These are phyloP conservation scores for Nanger granti DNA, from an alignment of 2,113 vertebrate species.

Conservation along the genomic window DNA sequence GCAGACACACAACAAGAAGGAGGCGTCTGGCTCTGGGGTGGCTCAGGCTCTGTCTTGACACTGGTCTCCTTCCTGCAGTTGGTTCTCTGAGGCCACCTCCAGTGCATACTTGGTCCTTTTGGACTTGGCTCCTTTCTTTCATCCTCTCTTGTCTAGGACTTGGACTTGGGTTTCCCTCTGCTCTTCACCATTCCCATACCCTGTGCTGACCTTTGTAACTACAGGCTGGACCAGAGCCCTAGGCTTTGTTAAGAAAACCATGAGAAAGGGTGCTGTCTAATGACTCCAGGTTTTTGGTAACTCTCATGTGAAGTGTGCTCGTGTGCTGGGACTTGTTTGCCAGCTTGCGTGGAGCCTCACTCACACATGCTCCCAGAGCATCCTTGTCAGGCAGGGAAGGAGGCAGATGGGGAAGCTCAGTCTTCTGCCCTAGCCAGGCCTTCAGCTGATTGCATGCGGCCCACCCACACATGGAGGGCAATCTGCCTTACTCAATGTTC, in stretches of 20 bases:
- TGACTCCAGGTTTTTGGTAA: neutral
- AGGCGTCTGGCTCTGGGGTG: neutral
- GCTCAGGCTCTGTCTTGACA: neutral
- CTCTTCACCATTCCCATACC: neutral
- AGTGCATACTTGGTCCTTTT: neutral
- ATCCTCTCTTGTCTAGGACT: neutral
- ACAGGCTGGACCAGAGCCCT: neutral
- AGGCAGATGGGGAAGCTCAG: neutral
- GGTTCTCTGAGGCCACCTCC: neutral
- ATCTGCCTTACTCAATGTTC: neutral
- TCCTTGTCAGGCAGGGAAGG: no score
- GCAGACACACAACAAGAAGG: neutral
- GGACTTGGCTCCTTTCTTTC: neutral
- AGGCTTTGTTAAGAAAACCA: neutral
- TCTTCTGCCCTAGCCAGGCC: neutral
- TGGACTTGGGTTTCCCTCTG: neutral
- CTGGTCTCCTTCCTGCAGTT: neutral
- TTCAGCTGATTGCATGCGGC: neutral
- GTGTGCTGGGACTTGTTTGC: neutral
- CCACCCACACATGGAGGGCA: neutral
- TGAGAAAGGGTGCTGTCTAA: neutral
- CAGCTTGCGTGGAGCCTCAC: neutral
- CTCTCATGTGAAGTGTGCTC: neutral
- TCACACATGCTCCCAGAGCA: neutral
- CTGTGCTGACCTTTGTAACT: neutral